phyloP scores from a whole-genome alignment of 2,888 invertebrate genomes.

The Dolomedes plantarius region DNA sequence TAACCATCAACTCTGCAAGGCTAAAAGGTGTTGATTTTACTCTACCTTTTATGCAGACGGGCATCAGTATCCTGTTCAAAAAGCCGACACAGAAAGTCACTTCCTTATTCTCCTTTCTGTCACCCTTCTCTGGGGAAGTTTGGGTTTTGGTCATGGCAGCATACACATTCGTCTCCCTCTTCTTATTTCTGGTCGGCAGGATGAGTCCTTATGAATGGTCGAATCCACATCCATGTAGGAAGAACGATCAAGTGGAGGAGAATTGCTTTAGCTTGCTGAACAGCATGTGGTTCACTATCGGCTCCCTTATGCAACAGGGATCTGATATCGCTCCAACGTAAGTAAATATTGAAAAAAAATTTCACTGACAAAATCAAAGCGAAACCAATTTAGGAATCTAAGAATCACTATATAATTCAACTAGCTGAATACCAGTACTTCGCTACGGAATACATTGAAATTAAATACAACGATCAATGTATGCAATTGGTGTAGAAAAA shows the following conservation, averaged over 20 bases:
- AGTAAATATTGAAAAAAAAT: slow-evolving; percentile 75
- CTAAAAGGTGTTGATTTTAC: slow-evolving; percentile 80
- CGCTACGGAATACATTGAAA: too few species aligned
- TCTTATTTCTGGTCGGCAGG: slow-evolving; percentile 81
- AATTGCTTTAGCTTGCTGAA: slow-evolving; percentile 95
- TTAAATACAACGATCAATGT: too few species aligned
- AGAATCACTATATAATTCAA: too few species aligned
- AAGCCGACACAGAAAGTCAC: slow-evolving; percentile 91
- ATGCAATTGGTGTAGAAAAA: too few species aligned
- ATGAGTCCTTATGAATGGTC: slow-evolving; percentile 79
- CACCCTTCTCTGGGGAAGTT: slow-evolving; percentile 89
- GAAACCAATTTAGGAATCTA: too few species aligned
- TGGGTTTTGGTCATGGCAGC: slow-evolving; percentile 90
- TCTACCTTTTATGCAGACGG: slow-evolving; percentile 79
- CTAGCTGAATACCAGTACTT: too few species aligned
- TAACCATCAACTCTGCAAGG: slow-evolving; percentile 80
- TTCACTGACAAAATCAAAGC: too few species aligned
- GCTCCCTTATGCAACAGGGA: slow-evolving; percentile 96
- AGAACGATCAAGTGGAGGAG: slow-evolving; percentile 84
- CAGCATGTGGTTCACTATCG: slow-evolving; percentile 98
- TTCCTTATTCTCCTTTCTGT: slow-evolving; percentile 92
- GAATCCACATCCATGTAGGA: slow-evolving; percentile 85
- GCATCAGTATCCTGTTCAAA: slow-evolving; percentile 91
- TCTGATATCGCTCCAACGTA: slow-evolving; percentile 96
- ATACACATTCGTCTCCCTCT: slow-evolving; percentile 86